Percentiles rank a stretch among this genome's conserved stretches.
Conservation (phyloP, 2,113 vertebrate species). For the Colistium nudipinnis region DNA sequence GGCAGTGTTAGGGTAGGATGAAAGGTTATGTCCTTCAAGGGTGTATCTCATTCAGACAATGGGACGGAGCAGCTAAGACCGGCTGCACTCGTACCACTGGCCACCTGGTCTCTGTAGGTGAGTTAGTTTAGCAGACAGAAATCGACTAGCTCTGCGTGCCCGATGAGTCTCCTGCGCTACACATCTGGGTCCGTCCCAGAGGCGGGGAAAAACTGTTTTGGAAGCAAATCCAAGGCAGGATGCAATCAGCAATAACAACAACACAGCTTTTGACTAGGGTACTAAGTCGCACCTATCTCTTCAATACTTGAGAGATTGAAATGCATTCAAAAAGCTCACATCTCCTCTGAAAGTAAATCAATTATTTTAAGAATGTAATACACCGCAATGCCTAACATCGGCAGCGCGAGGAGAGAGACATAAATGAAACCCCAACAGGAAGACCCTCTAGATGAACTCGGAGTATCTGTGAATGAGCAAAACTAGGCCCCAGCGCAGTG, state of each 20-base stretch:
- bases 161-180: conserved; percentile 17
- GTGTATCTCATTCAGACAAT: conserved; percentile 24
- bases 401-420: neutral
- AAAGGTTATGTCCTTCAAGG: conserved; percentile 44
- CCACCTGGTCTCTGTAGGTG: conserved; percentile 29
- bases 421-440: neutral
- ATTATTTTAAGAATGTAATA: neutral
- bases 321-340: neutral
- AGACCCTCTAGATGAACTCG: neutral
- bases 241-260: conserved; percentile 18
- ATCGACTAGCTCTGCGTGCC: conserved; percentile 26
- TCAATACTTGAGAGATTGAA: too few species aligned
- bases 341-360: neutral
- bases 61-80: conserved; percentile 17
- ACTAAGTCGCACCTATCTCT: too few species aligned
- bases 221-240: conserved; percentile 30
- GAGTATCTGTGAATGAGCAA: conserved; percentile 1
- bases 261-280: neutral
- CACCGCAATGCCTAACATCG: neutral
- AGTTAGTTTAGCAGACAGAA: conserved; percentile 31
- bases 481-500: neutral
- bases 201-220: conserved; percentile 22
- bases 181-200: conserved; percentile 48
- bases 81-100: conserved; percentile 19
- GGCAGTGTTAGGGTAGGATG: conserved; percentile 63